Evolutionary conservation across 2,888 invertebrate species (phyloP).

Genomic region (Metallyticus violacea): DNA sequence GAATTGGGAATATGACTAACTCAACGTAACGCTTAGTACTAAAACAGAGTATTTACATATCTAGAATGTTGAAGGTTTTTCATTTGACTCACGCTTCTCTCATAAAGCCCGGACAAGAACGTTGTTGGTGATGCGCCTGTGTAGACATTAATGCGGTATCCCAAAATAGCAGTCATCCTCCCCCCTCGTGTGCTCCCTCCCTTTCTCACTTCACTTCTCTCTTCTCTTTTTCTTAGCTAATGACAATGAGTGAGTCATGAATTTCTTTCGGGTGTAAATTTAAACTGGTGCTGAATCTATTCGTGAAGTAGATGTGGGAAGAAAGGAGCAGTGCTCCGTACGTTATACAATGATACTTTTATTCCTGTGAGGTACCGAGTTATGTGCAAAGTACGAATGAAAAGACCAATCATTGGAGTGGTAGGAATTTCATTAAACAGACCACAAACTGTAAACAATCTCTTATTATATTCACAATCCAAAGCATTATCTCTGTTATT

Average conservation of each 20-base stretch:
- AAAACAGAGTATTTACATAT: too few relatives aligned
- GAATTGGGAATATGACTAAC: too few relatives aligned
- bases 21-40: too few relatives aligned
- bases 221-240: not conserved
- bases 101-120: not conserved
- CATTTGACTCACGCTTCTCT: not conserved
- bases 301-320: not conserved
- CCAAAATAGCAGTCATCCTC: conserved; percentile 4
- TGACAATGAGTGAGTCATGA: conserved; percentile 6
- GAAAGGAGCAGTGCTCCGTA: not conserved
- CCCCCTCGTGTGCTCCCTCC: not conserved
- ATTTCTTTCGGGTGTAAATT: conserved; percentile 14
- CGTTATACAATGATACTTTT: too few relatives aligned
- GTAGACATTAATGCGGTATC: not conserved
- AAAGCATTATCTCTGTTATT: too few relatives aligned
- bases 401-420: too few relatives aligned
- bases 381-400: too few relatives aligned
- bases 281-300: conserved; percentile 4
- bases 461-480: too few relatives aligned
- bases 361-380: too few relatives aligned
- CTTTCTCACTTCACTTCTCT: not conserved
- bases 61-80: too few relatives aligned
- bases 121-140: not conserved
- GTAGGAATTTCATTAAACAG: too few relatives aligned
- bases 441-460: too few relatives aligned